A percentile compares a stretch with the other conserved stretches of the same genome.
phyloP scores from a whole-genome alignment of 92 coral and sea anemone genomes.

The Palythoa caribaeorum region DNA sequence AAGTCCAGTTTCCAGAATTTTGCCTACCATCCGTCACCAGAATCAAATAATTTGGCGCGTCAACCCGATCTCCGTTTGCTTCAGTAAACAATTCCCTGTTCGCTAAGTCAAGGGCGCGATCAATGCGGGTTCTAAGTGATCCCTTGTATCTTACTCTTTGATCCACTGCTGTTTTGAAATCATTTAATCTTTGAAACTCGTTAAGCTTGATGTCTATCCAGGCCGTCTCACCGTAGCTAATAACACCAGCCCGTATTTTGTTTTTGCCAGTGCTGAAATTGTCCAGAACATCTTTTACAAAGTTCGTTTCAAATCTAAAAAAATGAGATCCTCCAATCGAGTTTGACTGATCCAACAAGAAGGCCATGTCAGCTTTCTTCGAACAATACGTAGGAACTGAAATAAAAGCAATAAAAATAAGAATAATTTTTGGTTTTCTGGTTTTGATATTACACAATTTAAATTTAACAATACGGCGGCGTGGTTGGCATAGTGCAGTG shows the following conservation, averaged over 20 bases:
- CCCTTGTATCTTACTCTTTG: not conserved
- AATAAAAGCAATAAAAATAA: not conserved
- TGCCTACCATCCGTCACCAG: slow-evolving; percentile 21
- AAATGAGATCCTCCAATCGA: not conserved
- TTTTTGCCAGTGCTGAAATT: not conserved
- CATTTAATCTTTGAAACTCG: not conserved
- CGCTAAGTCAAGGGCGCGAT: slow-evolving; percentile 2
- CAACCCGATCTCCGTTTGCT: slow-evolving; percentile 15
- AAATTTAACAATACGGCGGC: no score
- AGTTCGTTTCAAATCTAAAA: slow-evolving; percentile 10
- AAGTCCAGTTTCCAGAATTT: not conserved
- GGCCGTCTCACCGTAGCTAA: not conserved
- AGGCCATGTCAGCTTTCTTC: not conserved
- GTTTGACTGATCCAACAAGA: slow-evolving; percentile 10
- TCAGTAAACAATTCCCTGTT: not conserved
- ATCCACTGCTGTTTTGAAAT: slow-evolving; percentile 6
- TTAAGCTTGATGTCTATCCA: not conserved
- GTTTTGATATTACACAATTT: no score
- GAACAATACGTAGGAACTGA: not conserved
- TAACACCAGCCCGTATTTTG: slow-evolving; percentile 11
- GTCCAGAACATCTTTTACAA: slow-evolving; percentile 17
- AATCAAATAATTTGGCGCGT: slow-evolving; percentile 6
- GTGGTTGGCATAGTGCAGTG: no score
- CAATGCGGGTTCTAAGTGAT: not conserved
- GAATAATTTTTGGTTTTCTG: no score